phyloP scores from a whole-genome alignment of 2,113 vertebrate genomes.

The Nasalis larvatus region DNA sequence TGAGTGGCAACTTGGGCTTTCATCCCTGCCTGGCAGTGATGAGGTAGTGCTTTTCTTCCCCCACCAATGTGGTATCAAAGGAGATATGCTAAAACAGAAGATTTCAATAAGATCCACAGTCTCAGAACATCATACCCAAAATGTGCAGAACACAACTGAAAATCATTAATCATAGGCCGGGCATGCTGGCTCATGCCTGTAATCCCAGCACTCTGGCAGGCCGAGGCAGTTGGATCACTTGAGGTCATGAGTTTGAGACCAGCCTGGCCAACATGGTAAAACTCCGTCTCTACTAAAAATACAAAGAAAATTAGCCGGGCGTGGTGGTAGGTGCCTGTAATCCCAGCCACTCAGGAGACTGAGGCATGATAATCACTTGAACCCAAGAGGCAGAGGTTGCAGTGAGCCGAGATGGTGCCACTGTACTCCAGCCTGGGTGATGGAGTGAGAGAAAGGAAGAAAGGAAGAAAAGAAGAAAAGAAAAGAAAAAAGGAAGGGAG shows the following conservation, averaged over 20 bases:
- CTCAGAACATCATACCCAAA: not conserved
- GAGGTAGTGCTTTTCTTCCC: not conserved
- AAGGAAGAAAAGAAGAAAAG: too few species aligned
- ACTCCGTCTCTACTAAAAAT: not conserved
- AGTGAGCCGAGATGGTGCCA: not conserved
- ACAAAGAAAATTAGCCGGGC: too few species aligned
- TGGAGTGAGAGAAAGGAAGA: too few species aligned
- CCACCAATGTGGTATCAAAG: not conserved
- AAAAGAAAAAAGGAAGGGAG: accelerated
- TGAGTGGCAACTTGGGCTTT: too few species aligned
- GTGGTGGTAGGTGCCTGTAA: too few species aligned
- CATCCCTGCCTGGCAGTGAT: not conserved
- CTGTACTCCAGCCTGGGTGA: not conserved
- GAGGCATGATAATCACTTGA: too few species aligned
- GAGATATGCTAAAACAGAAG: not conserved
- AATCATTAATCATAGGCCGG: not conserved
- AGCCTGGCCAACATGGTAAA: not conserved
- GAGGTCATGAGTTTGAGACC: not conserved
- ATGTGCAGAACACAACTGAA: not conserved
- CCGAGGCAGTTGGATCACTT: not conserved
- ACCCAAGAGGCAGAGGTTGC: not conserved
- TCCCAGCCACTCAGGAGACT: too few species aligned
- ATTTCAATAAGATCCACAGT: not conserved
- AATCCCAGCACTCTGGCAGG: not conserved
- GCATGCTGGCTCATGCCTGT: not conserved